Evolutionary conservation across 2,888 invertebrate species (phyloP).

Genomic region (Yponomeuta malinellus): DNA sequence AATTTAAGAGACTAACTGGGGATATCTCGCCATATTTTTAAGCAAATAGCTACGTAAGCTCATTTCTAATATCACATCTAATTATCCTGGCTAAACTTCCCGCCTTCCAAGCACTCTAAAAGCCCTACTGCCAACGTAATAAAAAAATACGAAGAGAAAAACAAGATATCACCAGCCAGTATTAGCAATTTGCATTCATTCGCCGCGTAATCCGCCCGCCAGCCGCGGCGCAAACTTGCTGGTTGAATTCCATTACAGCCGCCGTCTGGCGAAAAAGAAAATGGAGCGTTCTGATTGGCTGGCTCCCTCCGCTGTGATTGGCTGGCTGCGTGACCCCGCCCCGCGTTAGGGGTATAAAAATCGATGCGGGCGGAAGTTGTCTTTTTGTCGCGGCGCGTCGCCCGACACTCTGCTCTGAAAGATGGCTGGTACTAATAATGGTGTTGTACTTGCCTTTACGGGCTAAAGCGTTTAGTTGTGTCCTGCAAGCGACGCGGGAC

Average conservation of each 20-base stretch:
- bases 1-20: too few species aligned
- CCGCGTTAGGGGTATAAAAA: slow-evolving; percentile 67
- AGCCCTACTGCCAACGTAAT: not conserved
- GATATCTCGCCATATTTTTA: not conserved
- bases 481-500: slow-evolving; percentile 56
- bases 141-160: slow-evolving; percentile 33
- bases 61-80: not conserved
- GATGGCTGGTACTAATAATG: slow-evolving; percentile 55
- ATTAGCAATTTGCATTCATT: slow-evolving; percentile 55
- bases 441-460: slow-evolving; percentile 63
- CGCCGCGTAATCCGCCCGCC: slow-evolving; percentile 45
- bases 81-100: not conserved
- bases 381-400: slow-evolving; percentile 61
- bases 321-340: slow-evolving; percentile 64
- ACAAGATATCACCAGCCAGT: slow-evolving; percentile 29
- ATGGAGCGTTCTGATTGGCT: slow-evolving; percentile 61
- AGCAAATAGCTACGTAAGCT: not conserved
- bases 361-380: slow-evolving; percentile 59
- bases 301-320: slow-evolving; percentile 67
- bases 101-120: not conserved
- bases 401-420: slow-evolving; percentile 53
- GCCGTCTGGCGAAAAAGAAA: slow-evolving; percentile 46
- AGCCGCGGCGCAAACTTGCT: slow-evolving; percentile 48
- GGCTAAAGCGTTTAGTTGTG: slow-evolving; percentile 71
- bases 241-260: slow-evolving; percentile 71